Base-by-base conservation (phyloP, 2,888 invertebrate species). In the Tyria jacobaeae region DNA sequence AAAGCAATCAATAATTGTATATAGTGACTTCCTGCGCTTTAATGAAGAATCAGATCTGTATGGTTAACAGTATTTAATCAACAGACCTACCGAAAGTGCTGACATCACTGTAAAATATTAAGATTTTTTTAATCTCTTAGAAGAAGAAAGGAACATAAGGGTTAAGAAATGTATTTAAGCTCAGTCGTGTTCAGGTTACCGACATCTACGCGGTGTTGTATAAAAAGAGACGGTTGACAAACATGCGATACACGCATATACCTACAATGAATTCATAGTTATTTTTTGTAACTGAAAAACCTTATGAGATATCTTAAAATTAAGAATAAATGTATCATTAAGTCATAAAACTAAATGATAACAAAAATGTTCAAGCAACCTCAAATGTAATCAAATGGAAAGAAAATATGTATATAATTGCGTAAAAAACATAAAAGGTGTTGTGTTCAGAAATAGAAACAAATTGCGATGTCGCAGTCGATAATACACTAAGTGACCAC, bases 401-500 rank as follows among this genome's bases (percentile, higher is more conserved):
- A 73, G 67, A 74, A 79, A 35, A 83, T 82, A 83, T 81, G 73
- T 82, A 82, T 84, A 81, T 89, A 89, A 89, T 91, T 89, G 83
- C 82, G 81, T 68, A 78, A 70, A 79, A 78, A 74, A 85, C 86
- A 86, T 89, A 89, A 87, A 84, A 78, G 79, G 82, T 78, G 76
- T 79, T 81, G 83, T 79, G 84, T 71, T 82, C 84, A 88, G 81
- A 88, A 87, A 86, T 87, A 88, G 86, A 89, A 88, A 87, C 85
- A 87, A 87, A 87, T 88, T 87, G 84, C 82, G 72, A 81, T 86
- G 89, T 90, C 88, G 85, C 85, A 84, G 75, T 79, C 82, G 85
- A 87, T 88, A 88, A 89, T 83, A 79, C 76, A 73, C 64, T 67
- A 64, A 62, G 77, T 76, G 78, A 89, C 87, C 88, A 81, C 88